Conservation (phyloP, 2,888 invertebrate genomes). For the Ectobius pallidus region DNA sequence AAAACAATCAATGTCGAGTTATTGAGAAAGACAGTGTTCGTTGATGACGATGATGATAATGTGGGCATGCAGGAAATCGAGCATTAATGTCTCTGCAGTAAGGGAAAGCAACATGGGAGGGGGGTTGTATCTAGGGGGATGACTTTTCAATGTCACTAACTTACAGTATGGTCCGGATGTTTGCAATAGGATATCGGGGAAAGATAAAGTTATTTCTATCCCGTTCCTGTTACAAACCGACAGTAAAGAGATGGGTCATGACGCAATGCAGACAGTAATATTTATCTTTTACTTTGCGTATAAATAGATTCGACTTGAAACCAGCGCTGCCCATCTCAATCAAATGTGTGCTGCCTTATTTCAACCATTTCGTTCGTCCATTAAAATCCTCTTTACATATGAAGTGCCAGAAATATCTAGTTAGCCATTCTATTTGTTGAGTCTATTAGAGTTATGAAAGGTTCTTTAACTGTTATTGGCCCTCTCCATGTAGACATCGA, state of each 20-base stretch:
- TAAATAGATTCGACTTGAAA: background rate
- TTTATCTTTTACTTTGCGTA: slow-evolving; percentile 8
- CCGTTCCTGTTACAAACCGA: background rate
- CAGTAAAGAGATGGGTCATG: slow-evolving; percentile 3
- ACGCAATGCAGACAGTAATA: background rate
- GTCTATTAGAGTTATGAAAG: no score
- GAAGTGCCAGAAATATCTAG: no score
- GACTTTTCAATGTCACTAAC: no score
- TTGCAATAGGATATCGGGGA: background rate
- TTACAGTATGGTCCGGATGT: background rate
- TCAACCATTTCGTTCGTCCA: no score
- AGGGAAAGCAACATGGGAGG: background rate
- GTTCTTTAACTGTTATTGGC: no score
- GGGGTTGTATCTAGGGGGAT: no score
- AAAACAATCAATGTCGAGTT: slow-evolving; percentile 4
- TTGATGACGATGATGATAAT: background rate
- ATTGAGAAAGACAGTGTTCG: background rate
- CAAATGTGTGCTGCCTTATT: background rate
- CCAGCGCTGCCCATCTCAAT: background rate
- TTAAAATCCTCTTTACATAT: no score
- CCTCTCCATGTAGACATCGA: no score
- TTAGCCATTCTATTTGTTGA: no score
- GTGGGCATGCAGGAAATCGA: background rate
- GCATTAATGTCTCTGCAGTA: background rate
- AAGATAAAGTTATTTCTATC: slow-evolving; percentile 26